Conservation (phyloP, 2,113 vertebrate species). For the Ciconia boyciana region DNA sequence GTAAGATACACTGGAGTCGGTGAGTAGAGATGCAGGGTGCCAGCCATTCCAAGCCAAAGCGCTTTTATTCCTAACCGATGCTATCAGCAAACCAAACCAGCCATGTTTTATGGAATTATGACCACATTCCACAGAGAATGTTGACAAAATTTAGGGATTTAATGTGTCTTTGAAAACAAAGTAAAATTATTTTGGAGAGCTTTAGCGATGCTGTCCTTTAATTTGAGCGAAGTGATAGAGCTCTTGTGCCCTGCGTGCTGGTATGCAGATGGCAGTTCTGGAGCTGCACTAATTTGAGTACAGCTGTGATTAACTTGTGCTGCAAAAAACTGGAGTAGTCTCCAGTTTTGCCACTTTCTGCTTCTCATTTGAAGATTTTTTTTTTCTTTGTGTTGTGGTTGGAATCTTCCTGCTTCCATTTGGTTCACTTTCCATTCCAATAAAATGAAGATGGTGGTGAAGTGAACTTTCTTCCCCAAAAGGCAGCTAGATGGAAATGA, state of each 20-base stretch:
- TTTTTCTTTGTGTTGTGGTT: not conserved
- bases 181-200: not conserved
- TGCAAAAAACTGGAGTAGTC: not conserved
- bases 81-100: not conserved
- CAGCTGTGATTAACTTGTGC: not conserved
- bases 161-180: not conserved
- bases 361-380: constrained; percentile 3
- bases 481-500: not conserved
- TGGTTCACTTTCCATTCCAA: not conserved
- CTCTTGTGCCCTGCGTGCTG: not conserved
- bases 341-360: not conserved
- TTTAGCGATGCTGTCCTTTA: not conserved
- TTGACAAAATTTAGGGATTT: not conserved
- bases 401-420: constrained; percentile 7
- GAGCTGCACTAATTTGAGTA: not conserved
- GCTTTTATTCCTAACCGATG: not conserved
- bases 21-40: not conserved
- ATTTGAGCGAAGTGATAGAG: not conserved
- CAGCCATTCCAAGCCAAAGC: not conserved
- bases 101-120: not conserved
- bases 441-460: not conserved
- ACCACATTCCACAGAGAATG: not conserved
- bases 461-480: not conserved
- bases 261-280: not conserved
- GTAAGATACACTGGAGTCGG: not conserved